These are phyloP conservation scores for Prochilodus magdalenae DNA, from an alignment of 2,113 vertebrate species.

Conservation along the genomic window DNA sequence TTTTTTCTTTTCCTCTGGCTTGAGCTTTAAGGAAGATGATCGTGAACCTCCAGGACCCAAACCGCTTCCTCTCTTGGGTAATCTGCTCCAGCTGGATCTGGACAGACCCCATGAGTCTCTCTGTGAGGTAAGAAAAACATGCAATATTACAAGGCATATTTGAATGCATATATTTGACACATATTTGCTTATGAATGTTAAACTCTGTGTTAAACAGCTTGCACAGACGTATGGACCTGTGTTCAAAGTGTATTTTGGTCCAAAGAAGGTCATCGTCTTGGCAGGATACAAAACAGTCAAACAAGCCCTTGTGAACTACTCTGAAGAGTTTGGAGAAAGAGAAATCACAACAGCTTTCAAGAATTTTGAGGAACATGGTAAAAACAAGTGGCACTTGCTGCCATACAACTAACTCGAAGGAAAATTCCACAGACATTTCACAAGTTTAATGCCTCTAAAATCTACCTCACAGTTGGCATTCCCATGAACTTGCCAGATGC, in stretches of 20 bases:
- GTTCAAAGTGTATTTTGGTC: conserved; percentile 82
- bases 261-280: conserved; percentile 77
- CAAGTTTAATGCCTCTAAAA: no score
- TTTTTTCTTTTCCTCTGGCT: conserved; percentile 40
- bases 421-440: no score
- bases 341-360: conserved; percentile 71
- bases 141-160: background rate
- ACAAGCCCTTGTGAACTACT: conserved; percentile 78
- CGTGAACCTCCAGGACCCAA: conserved; percentile 71
- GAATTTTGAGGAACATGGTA: conserved; percentile 76
- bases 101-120: conserved; percentile 54
- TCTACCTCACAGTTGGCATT: no score
- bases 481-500: no score
- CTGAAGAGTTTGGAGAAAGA: conserved; percentile 82
- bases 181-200: background rate
- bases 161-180: background rate
- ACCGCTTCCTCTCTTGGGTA: conserved; percentile 70
- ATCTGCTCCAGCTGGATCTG: conserved; percentile 72
- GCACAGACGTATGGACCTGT: conserved; percentile 80
- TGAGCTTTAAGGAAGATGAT: background rate
- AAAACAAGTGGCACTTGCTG: background rate
- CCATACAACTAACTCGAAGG: no score
- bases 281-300: conserved; percentile 82
- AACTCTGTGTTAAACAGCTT: conserved; percentile 69
- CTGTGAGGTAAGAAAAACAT: conserved; percentile 21